Conservation (phyloP, 2,797 vertebrate species). For the Gila robusta region DNA sequence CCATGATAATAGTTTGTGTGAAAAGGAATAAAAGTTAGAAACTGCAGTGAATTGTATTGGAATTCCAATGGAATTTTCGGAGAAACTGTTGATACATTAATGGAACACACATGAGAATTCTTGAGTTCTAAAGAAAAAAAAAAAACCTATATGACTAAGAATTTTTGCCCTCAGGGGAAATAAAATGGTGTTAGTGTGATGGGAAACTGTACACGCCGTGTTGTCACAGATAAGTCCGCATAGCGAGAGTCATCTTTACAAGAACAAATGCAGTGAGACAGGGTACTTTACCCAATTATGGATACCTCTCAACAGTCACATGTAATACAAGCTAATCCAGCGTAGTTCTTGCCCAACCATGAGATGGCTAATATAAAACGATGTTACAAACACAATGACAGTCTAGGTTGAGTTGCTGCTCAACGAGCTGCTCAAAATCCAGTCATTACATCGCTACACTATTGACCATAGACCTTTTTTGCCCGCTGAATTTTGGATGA, state of each 20-base stretch:
- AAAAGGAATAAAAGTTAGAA: background rate
- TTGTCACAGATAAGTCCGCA: slow-evolving; percentile 35
- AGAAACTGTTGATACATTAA: background rate
- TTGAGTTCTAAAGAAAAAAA: background rate
- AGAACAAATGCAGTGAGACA: slow-evolving; percentile 25
- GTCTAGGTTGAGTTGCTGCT: background rate
- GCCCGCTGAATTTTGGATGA: background rate
- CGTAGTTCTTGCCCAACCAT: background rate
- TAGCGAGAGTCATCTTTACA: slow-evolving; percentile 17
- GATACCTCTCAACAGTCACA: slow-evolving; percentile 1
- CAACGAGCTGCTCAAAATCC: background rate
- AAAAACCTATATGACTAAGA: background rate
- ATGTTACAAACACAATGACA: slow-evolving; percentile 17
- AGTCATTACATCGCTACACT: background rate
- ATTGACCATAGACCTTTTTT: background rate
- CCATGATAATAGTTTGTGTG: background rate
- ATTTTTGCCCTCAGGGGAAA: background rate
- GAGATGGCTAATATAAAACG: slow-evolving; percentile 8
- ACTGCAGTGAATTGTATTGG: background rate
- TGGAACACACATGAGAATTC: background rate
- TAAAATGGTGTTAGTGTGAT: background rate
- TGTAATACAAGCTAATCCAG: slow-evolving; percentile 5
- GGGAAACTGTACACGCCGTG: background rate
- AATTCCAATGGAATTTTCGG: background rate
- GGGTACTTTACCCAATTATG: slow-evolving; percentile 9